phyloP scores from a whole-genome alignment of 2,888 invertebrate genomes.

The Rhaphigaster nebulosa region DNA sequence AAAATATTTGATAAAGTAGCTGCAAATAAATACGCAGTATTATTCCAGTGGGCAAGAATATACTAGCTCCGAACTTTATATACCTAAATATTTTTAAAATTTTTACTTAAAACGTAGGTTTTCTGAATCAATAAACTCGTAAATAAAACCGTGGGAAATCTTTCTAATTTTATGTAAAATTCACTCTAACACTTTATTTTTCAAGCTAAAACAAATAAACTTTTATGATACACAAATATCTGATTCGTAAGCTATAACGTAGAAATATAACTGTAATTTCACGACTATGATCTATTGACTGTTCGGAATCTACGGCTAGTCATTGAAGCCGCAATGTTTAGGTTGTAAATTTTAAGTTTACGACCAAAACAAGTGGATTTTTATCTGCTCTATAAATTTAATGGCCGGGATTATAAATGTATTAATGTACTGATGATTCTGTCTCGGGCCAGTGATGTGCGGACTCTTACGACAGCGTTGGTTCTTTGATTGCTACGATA shows the following conservation, averaged over 20 bases:
- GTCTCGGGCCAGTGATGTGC: not conserved
- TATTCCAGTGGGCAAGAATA: too few relatives aligned
- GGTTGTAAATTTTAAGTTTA: slow-evolving; percentile 62
- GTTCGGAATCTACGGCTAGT: not conserved
- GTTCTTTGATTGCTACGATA: not conserved
- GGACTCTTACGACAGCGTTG: not conserved
- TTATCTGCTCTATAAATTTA: slow-evolving; percentile 63
- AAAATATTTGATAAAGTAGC: too few relatives aligned
- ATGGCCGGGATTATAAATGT: slow-evolving; percentile 60
- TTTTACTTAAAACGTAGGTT: too few relatives aligned
- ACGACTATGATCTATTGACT: not conserved
- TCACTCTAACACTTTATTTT: not conserved
- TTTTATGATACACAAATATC: not conserved
- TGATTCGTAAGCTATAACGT: not conserved
- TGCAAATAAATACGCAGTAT: too few relatives aligned
- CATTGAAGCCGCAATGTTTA: slow-evolving; percentile 46
- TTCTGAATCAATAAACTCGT: too few relatives aligned
- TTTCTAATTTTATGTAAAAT: not conserved
- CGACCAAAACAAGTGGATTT: slow-evolving; percentile 63
- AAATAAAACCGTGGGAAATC: not conserved
- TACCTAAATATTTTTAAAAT: too few relatives aligned
- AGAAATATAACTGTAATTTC: not conserved
- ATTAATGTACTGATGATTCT: slow-evolving; percentile 46
- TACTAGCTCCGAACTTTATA: too few relatives aligned
- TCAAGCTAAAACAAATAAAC: not conserved